Percentiles rank a stretch among this genome's conserved stretches.
These are phyloP conservation scores for Arge pagana DNA, from an alignment of 2,888 invertebrate species.

Conservation along the genomic window DNA sequence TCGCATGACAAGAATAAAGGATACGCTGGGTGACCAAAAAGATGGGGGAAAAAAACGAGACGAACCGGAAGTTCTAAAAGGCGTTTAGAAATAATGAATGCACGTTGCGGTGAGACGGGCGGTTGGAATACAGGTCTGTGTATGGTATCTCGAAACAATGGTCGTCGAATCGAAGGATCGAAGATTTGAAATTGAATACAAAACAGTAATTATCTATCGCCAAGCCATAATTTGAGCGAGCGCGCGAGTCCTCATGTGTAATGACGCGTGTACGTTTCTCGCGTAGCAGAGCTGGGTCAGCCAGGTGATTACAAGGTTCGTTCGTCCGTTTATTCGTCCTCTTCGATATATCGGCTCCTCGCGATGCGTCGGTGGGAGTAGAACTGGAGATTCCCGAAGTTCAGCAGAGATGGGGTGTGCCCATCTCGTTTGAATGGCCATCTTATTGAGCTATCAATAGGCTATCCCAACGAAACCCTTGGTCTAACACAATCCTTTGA, in stretches of 20 bases:
- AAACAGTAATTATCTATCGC: slow-evolving; percentile 41
- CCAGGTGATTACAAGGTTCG: slow-evolving; percentile 46
- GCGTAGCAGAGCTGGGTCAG: slow-evolving; percentile 41
- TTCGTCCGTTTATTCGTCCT: too few species aligned
- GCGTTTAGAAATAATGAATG: too few species aligned
- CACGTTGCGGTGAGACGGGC: too few species aligned
- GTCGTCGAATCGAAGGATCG: too few species aligned
- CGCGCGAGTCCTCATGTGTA: slow-evolving; percentile 32
- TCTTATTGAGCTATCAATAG: slow-evolving; percentile 51
- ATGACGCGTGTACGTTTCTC: slow-evolving; percentile 54
- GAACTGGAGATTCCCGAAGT: slow-evolving; percentile 31
- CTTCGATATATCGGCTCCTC: slow-evolving; percentile 50
- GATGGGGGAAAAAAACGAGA: too few species aligned
- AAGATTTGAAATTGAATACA: slow-evolving; percentile 35
- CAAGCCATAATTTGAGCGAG: slow-evolving; percentile 37
- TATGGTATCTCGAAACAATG: too few species aligned
- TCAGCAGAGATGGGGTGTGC: slow-evolving; percentile 40
- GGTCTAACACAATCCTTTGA: slow-evolving; percentile 43
- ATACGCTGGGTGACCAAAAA: too few species aligned
- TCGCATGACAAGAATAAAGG: too few species aligned
- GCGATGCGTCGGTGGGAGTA: slow-evolving; percentile 42
- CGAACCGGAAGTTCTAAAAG: too few species aligned
- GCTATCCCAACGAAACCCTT: slow-evolving; percentile 25
- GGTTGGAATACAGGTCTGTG: too few species aligned
- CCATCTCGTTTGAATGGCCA: slow-evolving; percentile 24